Evolutionary conservation across 2,113 vertebrate species (phyloP).

Genomic region (mouse (Mus musculus)): GRCm39 chr9:70182501-70183000

Average conservation of each 20-base stretch:
- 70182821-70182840: neutral
- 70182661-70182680: neutral
- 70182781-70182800: neutral
- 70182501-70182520: neutral
- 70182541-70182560: neutral
- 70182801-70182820: neutral
- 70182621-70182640: neutral
- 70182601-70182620: neutral
- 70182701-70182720: neutral
- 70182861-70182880: neutral
- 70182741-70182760: neutral
- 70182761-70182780: neutral
- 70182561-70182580: neutral
- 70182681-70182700: neutral
- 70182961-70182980: neutral
- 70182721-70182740: fast-evolving
- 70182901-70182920: neutral
- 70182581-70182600: neutral
- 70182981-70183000: neutral
- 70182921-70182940: neutral
- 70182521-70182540: neutral
- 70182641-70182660: neutral
- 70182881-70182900: neutral
- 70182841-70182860: neutral
- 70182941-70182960: neutral